Conservation (phyloP, 2,113 vertebrate species). For the Isichthys henryi region DNA sequence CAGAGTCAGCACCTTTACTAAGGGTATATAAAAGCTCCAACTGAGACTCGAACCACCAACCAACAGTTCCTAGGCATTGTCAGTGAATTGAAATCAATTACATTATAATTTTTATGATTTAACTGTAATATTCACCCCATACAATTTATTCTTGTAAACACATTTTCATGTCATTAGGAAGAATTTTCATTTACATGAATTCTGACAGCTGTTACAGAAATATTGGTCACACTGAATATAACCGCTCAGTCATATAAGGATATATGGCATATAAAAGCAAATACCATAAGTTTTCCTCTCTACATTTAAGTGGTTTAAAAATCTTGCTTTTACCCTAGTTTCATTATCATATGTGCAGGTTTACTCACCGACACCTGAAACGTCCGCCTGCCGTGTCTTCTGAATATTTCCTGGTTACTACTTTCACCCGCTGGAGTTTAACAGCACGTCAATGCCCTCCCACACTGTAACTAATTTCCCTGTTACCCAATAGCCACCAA, state of each 20-base stretch:
- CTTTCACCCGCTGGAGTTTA: neutral
- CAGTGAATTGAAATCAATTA: neutral
- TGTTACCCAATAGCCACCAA: neutral
- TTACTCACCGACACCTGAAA: neutral
- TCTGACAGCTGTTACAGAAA: neutral
- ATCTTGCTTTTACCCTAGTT: neutral
- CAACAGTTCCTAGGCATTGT: neutral
- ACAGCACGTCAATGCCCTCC: conserved; percentile 14
- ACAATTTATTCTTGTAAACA: neutral
- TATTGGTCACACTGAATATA: neutral
- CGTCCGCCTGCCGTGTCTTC: neutral
- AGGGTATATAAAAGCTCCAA: neutral
- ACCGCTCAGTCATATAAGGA: neutral
- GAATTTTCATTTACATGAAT: neutral
- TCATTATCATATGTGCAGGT: neutral
- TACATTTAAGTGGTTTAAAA: neutral
- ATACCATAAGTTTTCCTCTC: neutral
- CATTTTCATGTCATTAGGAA: neutral
- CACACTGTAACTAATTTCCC: neutral
- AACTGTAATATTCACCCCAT: neutral
- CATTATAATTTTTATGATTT: neutral
- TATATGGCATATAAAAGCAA: neutral
- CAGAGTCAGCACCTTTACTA: neutral
- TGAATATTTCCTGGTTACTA: neutral
- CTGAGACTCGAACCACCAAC: neutral